A percentile compares a stretch with the other conserved stretches of the same genome.
Evolutionary conservation across 2,113 vertebrate species (phyloP).

Genomic region (Oenanthe melanoleuca): DNA sequence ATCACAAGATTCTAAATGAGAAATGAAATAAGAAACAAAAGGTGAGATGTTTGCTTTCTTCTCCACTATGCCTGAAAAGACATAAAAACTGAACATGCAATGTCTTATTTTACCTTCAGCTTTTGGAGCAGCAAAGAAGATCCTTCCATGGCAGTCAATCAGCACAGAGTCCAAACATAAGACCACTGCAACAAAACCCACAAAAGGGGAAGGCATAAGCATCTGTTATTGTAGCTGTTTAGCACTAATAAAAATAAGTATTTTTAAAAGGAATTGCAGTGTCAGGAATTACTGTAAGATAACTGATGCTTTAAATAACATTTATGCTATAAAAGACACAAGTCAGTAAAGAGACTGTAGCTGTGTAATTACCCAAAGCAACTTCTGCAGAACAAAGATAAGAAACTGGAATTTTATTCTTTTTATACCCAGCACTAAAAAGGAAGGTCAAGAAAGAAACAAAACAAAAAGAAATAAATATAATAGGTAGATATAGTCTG

Average conservation of each 20-base stretch:
- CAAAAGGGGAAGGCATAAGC: neutral
- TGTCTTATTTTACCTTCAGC: constrained; percentile 75
- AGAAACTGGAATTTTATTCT: neutral
- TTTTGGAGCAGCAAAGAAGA: constrained; percentile 81
- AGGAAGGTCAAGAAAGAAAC: neutral
- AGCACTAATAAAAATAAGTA: neutral
- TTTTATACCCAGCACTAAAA: neutral
- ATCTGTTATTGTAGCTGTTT: neutral
- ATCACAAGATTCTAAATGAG: constrained; percentile 76
- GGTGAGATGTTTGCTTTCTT: neutral
- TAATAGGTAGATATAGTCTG: neutral
- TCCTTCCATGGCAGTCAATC: constrained; percentile 79
- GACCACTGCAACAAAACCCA: constrained; percentile 68
- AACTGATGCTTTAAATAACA: neutral
- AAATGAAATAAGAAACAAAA: constrained; percentile 40
- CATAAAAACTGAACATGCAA: neutral
- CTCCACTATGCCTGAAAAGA: neutral
- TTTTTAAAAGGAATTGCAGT: neutral
- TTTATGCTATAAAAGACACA: neutral
- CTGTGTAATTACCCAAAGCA: neutral
- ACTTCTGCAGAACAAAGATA: neutral
- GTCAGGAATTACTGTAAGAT: neutral
- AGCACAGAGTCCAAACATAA: constrained; percentile 85
- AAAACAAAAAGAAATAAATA: neutral
- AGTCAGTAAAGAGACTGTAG: neutral